phyloP scores from a whole-genome alignment of 2,888 invertebrate genomes.

The Chaetogeoica ovagalla region DNA sequence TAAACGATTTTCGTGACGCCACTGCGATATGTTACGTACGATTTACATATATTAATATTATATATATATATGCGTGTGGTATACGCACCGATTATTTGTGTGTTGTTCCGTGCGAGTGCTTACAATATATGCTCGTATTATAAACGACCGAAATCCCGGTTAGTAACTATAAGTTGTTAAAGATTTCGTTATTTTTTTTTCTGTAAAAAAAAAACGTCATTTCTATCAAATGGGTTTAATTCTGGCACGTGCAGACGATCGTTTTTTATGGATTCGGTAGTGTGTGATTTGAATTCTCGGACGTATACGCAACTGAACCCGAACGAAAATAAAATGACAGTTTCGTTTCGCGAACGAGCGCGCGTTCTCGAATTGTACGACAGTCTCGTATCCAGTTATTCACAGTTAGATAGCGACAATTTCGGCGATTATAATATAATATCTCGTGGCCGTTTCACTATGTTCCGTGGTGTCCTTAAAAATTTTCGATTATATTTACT shows the following conservation, averaged over 20 bases:
- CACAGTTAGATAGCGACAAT: too few species aligned
- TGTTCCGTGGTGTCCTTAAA: background rate
- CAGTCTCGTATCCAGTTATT: too few species aligned
- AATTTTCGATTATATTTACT: background rate
- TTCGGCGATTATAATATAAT: too few species aligned
- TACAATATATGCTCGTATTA: background rate
- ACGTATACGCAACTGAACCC: too few species aligned
- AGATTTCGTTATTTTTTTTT: background rate
- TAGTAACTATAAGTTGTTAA: background rate
- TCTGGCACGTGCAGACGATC: too few species aligned
- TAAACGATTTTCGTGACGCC: too few species aligned
- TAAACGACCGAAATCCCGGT: slow-evolving; percentile 14
- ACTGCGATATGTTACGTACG: background rate
- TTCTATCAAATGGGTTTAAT: too few species aligned
- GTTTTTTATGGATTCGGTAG: too few species aligned
- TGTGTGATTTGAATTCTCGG: too few species aligned
- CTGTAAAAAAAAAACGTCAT: background rate
- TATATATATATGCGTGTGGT: background rate
- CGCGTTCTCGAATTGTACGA: background rate
- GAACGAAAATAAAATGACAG: background rate
- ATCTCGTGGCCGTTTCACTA: too few species aligned
- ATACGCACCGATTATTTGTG: background rate
- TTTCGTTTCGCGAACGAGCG: background rate
- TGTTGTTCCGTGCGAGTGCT: slow-evolving; percentile 31
- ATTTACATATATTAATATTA: background rate